Evolutionary conservation across 2,888 invertebrate genomes (phyloP), one percentile per base, ranked within the genome.

Genomic region (Trypoxylon attenuatum): DNA sequence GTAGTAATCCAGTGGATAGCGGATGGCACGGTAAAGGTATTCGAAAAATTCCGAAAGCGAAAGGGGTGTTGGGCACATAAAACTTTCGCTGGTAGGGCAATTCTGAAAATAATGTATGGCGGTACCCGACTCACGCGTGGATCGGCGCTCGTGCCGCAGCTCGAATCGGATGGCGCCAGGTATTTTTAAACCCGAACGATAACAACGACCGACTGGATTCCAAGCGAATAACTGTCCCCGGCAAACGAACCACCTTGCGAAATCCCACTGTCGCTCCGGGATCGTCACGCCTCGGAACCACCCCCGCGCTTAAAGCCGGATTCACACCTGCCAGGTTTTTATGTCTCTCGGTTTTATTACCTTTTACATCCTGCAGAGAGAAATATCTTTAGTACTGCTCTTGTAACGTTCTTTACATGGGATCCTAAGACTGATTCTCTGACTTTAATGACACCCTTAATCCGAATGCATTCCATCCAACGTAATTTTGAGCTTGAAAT

Each of bases 141-240:
- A 47, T 41, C 43, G 58, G 60, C 53, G 57, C 61, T 47, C 60
- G 61, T 39, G 63, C 59, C 60, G 51, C 57, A 13, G 33, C 3
- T 49, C 55, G 60, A 70, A 52, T 63, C 51, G 65, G 55, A 60
- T 65, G 76, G 70, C 76, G 76, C 76, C 75, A 73, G 68, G 65
- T 75, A 75, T 75, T 75, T 76, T 75, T 76, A 73, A 76, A 73
- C 59, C 64, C 43, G 68, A n/a, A 61, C 76, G 73, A 76, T 71
- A 76, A 75, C 62, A 68, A 69, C 64, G 57, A 46, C 39, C 58
- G 51, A 39, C 55, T 38, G 71, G 53, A 76, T 76, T 76, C 73
- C 73, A 61, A 16, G 39, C 58, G 64, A 66, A 69, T 56, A 54
- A 65, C 58, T 65, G 69, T 61, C 60, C 50, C 52, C n/a, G 42